Conservation (phyloP, 2,888 invertebrate species). For the Phymatocera aterrima region DNA sequence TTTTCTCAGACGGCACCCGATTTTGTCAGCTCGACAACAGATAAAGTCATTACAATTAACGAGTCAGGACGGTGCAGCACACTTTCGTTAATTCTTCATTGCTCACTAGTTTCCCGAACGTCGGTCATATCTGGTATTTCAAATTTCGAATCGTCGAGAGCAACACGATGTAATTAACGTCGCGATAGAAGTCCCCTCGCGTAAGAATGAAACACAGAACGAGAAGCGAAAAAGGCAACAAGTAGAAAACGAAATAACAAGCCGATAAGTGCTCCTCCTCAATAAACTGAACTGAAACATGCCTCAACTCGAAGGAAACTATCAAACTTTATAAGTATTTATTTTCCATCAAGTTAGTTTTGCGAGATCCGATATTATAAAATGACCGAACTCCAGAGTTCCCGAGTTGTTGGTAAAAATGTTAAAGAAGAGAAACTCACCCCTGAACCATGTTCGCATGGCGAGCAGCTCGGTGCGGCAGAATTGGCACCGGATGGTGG, state of each 20-base stretch:
- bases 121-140: not conserved
- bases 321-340: too few species aligned
- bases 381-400: not conserved
- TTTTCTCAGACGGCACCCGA: not conserved
- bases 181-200: too few species aligned
- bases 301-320: not conserved
- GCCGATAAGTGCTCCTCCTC: not conserved
- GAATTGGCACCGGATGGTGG: slow-evolving; percentile 89
- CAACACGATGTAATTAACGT: not conserved
- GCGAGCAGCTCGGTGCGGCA: slow-evolving; percentile 51
- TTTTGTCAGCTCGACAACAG: not conserved
- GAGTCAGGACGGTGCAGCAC: not conserved
- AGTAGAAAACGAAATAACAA: not conserved
- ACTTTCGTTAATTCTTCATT: not conserved
- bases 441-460: not conserved
- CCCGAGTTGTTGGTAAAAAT: slow-evolving; percentile 45
- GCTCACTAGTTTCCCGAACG: not conserved
- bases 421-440: slow-evolving; percentile 46
- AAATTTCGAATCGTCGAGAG: not conserved
- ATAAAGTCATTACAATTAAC: slow-evolving; percentile 19
- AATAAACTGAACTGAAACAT: not conserved
- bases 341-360: not conserved
- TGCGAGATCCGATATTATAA: not conserved
- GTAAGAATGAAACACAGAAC: not conserved
- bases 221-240: not conserved